These are phyloP conservation scores for Hestina assimilis DNA, from an alignment of 1,140 invertebrate genomes.

Conservation along the genomic window DNA sequence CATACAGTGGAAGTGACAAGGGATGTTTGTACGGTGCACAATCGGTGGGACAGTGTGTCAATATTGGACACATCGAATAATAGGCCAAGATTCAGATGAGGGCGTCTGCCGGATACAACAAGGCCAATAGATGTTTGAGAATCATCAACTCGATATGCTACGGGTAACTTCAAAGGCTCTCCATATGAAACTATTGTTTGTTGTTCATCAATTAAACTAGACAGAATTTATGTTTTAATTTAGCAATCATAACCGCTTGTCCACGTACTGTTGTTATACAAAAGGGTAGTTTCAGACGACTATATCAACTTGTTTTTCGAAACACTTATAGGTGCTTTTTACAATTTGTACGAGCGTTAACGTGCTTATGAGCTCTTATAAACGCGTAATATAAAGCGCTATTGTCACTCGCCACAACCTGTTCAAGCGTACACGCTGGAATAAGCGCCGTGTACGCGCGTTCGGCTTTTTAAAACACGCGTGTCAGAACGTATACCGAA, in stretches of 20 bases:
- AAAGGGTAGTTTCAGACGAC: too few species aligned
- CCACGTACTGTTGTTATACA: background rate
- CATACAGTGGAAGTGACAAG: constrained; percentile 42
- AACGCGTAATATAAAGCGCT: too few species aligned
- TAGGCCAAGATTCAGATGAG: constrained; percentile 50
- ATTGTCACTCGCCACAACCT: too few species aligned
- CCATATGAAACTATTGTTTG: constrained; percentile 14
- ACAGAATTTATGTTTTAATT: background rate
- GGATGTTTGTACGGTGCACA: constrained; percentile 52
- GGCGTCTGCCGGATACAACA: constrained; percentile 40
- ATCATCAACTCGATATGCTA: constrained; percentile 19
- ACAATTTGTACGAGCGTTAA: too few species aligned
- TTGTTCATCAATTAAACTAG: background rate
- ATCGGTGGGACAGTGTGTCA: constrained; percentile 59
- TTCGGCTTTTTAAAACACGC: too few species aligned
- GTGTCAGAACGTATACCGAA: too few species aligned
- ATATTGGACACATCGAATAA: constrained; percentile 60
- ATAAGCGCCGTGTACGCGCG: too few species aligned
- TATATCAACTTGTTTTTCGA: too few species aligned
- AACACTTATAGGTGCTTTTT: too few species aligned
- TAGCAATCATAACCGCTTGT: background rate
- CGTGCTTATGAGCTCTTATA: too few species aligned
- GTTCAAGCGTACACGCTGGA: too few species aligned
- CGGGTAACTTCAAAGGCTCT: constrained; percentile 15
- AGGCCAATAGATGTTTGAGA: constrained; percentile 30